Conservation (phyloP, 2,113 vertebrate genomes). For the Triplophysa dalaica region DNA sequence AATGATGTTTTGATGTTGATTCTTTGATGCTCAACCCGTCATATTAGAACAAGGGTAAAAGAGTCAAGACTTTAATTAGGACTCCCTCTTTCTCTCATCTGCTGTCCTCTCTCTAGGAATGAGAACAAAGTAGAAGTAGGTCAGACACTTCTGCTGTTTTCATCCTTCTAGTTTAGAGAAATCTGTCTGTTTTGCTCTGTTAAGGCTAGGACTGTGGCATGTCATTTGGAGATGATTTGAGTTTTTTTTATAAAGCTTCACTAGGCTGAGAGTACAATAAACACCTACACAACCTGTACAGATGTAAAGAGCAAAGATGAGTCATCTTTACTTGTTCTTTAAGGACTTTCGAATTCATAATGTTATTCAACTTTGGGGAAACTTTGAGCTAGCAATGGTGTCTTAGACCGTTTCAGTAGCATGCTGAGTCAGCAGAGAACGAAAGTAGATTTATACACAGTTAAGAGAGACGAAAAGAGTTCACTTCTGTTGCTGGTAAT, state of each 20-base stretch:
- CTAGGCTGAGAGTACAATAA: neutral
- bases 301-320: too few relatives aligned
- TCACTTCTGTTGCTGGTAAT: conserved; percentile 10
- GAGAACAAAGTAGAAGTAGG: conserved; percentile 46
- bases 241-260: neutral
- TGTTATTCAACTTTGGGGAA: too few relatives aligned
- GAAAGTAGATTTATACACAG: too few relatives aligned
- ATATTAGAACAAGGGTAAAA: neutral
- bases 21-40: conserved; percentile 7
- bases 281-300: too few relatives aligned
- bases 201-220: neutral
- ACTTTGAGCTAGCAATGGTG: too few relatives aligned
- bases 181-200: conserved; percentile 27
- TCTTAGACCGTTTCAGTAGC: too few relatives aligned
- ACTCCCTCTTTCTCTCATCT: conserved; percentile 10
- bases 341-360: too few relatives aligned
- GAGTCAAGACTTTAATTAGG: conserved; percentile 35
- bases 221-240: neutral
- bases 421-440: too few relatives aligned
- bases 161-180: conserved; percentile 12
- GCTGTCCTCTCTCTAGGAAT: conserved; percentile 40
- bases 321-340: too few relatives aligned
- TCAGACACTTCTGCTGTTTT: conserved; percentile 35
- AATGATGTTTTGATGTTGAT: conserved; percentile 30
- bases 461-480: too few relatives aligned